Evolutionary conservation across 2,797 vertebrate genomes (phyloP), one percentile per base, ranked within the genome.

Genomic region (Allochrocebus solatus): DNA sequence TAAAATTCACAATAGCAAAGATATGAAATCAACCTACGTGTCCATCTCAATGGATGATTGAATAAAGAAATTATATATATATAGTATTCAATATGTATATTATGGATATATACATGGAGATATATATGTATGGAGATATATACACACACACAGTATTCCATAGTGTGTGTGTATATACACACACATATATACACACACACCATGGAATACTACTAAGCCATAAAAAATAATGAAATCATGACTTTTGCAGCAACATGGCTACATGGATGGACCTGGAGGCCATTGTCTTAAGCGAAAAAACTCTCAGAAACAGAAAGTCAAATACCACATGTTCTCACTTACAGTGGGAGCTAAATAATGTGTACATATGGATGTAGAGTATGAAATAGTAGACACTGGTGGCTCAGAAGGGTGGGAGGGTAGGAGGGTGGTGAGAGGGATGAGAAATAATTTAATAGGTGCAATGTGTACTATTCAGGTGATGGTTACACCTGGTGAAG

Each of bases 111-210:
- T 8, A 67, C 8, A 67, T 64, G 53, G 53, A 22, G 2, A 53
- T 8, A 21, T 8, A 43, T 55, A 24, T 57, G 17, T 67, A 16
- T n/a, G 17, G 61, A 67, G 17, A 67, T n/a, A 53, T 64, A 17
- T 4, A 33, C 1, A 64, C 0, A 57, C 8, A 33, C 0, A 33
- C 0, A n/a, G 33, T n/a, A 67, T 67, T 67, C 33, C 16, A 55
- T 21, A 19, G 50, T 53, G 50, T 53, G 50, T 53, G 50, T 53
- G 6, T 53, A 53, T 53, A 53, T 67, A 67, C 1, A 64, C 5
- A 19, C 1, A 19, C 19, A 19, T 33, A 64, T 33, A 33, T 33
- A 64, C 61, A 33, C 30, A 64, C 30, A 16, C 16, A 64, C 33
- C 33, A 19, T 67, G 64, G 64, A 67, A 67, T 67, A 67, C 16